Evolutionary conservation across 2,888 invertebrate species (phyloP).

Genomic region (Lamellibrachia satsuma): DNA sequence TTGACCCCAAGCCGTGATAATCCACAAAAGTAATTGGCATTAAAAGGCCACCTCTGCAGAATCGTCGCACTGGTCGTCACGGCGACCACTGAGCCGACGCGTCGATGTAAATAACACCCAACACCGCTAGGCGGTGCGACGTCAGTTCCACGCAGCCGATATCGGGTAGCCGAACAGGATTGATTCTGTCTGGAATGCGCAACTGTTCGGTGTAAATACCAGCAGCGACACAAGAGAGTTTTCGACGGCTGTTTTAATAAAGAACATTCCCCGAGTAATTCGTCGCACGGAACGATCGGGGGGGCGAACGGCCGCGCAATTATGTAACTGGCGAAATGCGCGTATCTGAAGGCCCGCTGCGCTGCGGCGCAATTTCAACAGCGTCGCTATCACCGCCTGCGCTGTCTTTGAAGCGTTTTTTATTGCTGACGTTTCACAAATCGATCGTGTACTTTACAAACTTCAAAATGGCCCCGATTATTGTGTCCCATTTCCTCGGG

Average conservation of each 20-base stretch:
- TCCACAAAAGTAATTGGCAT: too few relatives aligned
- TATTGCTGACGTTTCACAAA: background rate
- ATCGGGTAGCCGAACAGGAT: background rate
- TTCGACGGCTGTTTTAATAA: constrained; percentile 17
- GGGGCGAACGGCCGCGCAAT: background rate
- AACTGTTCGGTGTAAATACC: constrained; percentile 1
- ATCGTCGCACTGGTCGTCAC: too few relatives aligned
- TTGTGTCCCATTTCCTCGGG: background rate
- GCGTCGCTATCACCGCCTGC: background rate
- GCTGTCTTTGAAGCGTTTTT: background rate
- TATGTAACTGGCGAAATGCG: background rate
- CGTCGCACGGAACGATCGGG: background rate
- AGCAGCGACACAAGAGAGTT: constrained; percentile 9
- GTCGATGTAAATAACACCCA: background rate
- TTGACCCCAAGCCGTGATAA: too few relatives aligned
- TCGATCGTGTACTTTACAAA: background rate
- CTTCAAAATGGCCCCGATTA: background rate
- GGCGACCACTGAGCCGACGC: too few relatives aligned
- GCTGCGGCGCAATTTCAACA: background rate
- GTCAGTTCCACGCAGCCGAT: background rate
- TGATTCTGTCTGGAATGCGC: background rate
- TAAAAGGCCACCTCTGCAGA: too few relatives aligned
- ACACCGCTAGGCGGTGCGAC: background rate
- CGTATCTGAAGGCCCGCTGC: background rate
- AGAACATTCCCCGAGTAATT: constrained; percentile 6